Percentiles rank a stretch among this genome's conserved stretches.
phyloP scores from a whole-genome alignment of 2,888 invertebrate genomes.

The Hedychridium roseum region DNA sequence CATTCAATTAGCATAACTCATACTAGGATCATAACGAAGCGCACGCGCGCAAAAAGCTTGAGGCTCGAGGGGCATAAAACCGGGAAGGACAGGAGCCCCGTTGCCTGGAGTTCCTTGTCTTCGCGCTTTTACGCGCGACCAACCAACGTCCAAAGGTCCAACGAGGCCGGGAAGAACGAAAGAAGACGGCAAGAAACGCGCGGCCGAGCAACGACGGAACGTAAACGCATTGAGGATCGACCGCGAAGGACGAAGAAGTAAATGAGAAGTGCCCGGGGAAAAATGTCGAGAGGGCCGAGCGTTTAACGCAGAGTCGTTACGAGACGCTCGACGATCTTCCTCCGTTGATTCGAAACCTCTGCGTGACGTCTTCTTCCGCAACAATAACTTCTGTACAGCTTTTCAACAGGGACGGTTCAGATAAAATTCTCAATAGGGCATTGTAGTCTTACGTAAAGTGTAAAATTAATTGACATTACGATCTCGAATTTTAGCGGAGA shows the following conservation, averaged over 20 bases:
- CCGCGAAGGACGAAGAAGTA: slow-evolving; percentile 37
- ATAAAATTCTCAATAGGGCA: no score
- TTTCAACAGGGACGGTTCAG: no score
- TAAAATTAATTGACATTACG: no score
- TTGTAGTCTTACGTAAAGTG: no score
- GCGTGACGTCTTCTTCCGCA: slow-evolving; percentile 37
- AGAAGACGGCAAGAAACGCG: no score
- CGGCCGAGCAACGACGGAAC: no score
- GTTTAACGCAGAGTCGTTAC: not conserved
- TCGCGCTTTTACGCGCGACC: slow-evolving; percentile 15
- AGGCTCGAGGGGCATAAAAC: slow-evolving; percentile 37
- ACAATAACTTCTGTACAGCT: no score
- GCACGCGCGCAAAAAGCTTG: slow-evolving; percentile 41
- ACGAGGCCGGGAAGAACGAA: no score
- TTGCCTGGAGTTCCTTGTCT: not conserved
- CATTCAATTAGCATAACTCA: slow-evolving; percentile 60
- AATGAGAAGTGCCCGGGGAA: slow-evolving; percentile 37
- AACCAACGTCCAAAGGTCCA: no score
- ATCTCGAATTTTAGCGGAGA: no score
- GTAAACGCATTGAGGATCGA: slow-evolving; percentile 32
- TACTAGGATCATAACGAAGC: slow-evolving; percentile 43
- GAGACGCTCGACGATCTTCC: slow-evolving; percentile 4
- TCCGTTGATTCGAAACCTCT: slow-evolving; percentile 18
- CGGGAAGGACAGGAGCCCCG: not conserved
- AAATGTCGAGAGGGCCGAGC: not conserved